Evolutionary conservation across 2,888 invertebrate genomes (phyloP), one percentile per base, ranked within the genome.

Genomic region (Hemithea aestivaria): DNA sequence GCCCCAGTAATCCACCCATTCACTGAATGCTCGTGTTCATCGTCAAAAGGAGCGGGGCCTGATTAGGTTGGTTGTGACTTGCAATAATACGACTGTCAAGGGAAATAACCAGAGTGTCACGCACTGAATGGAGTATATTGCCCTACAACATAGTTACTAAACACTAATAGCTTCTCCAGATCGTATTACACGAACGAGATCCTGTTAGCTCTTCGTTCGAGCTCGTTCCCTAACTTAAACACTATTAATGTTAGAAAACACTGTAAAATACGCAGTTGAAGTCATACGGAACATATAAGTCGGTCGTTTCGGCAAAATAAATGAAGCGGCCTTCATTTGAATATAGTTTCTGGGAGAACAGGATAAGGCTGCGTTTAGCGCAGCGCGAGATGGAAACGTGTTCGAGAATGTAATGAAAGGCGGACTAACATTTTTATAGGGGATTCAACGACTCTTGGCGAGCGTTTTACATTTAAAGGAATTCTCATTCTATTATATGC

Each of bases 381-480:
- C 51, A 59, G 31, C 26, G 11, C 20, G 21, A 25, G 29, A 45
- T 42, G 53, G 62, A 62, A 61, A 66, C 61, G 66, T 62, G 69
- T 64, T 66, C 70, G 66, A 59, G 72, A 77, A 75, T 74, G 81
- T 81, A 82, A 82, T 82, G 84, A 81, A 82, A 83, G 71, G 74
- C 67, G 73, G 79, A 72, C 77, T 81, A 80, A 83, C 82, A 81
- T 83, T 83, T 83, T 83, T 83, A 83, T 83, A 79, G 84, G 73
- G 81, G 81, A 76, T 81, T 70, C 76, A 83, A 83, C 81, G 83
- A 76, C 73, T 75, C 78, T 71, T 72, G 66, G 65, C 62, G 69
- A 75, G 66, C 79, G 77, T 74, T 83, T 83, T 81, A 80, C 84
- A 82, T 83, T 80, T 79, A 83, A 45, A 77, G 81, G 78, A 81